phyloP scores from a whole-genome alignment of 2,113 vertebrate species.

The Pituophis catenifer region DNA sequence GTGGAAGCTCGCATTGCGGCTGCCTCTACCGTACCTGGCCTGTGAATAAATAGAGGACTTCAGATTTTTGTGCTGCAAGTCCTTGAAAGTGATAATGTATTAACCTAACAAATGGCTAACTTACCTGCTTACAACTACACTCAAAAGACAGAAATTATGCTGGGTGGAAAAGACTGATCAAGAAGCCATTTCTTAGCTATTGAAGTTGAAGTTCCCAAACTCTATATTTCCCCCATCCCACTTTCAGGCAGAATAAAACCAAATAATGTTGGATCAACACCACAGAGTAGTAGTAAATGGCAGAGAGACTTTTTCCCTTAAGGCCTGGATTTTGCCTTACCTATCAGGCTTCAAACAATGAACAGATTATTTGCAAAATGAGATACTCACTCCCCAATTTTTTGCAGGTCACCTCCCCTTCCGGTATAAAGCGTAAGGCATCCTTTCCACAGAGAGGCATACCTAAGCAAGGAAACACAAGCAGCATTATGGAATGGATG shows the following conservation, averaged over 20 bases:
- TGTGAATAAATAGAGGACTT: slow-evolving; percentile 60
- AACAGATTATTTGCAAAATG: accelerated
- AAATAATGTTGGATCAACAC: not conserved
- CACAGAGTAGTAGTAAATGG: not conserved
- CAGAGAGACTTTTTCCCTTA: not conserved
- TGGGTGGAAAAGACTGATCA: not conserved
- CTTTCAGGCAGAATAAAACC: not conserved
- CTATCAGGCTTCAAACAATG: slow-evolving; percentile 1
- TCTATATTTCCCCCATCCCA: not conserved
- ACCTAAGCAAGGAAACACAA: slow-evolving; percentile 68
- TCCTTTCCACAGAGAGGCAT: slow-evolving; percentile 97
- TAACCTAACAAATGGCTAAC: slow-evolving; percentile 32
- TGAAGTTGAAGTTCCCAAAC: not conserved
- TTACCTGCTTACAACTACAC: not conserved
- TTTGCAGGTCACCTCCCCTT: slow-evolving; percentile 94
- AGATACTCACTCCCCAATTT: slow-evolving; percentile 97
- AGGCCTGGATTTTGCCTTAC: not conserved
- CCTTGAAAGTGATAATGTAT: slow-evolving; percentile 38
- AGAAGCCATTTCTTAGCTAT: not conserved
- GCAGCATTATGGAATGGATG: not conserved
- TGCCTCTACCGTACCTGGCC: slow-evolving; percentile 46
- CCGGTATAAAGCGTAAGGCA: slow-evolving; percentile 96
- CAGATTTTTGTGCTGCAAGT: slow-evolving; percentile 47
- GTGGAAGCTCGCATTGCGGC: slow-evolving; percentile 40
- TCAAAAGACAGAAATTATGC: not conserved